phyloP scores from a whole-genome alignment of 2,888 invertebrate species.

The Thecophora atra region DNA sequence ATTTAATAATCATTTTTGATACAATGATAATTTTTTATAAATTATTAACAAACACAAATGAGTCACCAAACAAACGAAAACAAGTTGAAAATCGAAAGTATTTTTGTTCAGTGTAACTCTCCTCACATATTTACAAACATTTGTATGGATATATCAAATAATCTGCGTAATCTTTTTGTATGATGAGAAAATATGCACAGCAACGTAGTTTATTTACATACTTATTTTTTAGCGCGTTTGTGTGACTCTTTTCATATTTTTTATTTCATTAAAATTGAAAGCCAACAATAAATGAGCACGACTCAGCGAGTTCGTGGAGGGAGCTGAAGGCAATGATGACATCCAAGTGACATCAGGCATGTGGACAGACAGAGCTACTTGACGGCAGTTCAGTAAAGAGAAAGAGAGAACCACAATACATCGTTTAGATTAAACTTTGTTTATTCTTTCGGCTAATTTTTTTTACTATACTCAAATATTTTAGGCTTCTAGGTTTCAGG shows the following conservation, averaged over 20 bases:
- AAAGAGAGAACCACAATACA: neutral
- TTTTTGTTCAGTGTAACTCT: too few species aligned
- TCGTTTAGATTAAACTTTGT: neutral
- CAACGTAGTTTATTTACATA: neutral
- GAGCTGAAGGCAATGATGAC: neutral
- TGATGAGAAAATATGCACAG: slow-evolving; percentile 2
- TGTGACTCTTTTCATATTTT: neutral
- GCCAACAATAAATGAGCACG: neutral
- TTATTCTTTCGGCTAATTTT: too few species aligned
- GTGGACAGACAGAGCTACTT: slow-evolving; percentile 18
- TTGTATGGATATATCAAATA: too few species aligned
- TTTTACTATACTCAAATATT: too few species aligned
- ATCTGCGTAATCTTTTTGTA: too few species aligned
- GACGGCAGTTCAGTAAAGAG: neutral
- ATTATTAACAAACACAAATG: too few species aligned
- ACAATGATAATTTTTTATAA: too few species aligned
- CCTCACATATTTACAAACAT: too few species aligned
- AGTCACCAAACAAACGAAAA: too few species aligned
- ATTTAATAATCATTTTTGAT: too few species aligned
- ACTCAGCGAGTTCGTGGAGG: slow-evolving; percentile 17
- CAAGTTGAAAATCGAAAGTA: too few species aligned
- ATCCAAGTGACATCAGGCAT: slow-evolving; percentile 31
- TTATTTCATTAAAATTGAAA: neutral
- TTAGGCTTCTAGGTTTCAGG: too few species aligned
- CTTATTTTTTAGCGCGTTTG: neutral